Conservation (phyloP, 1,140 invertebrate species). For the Liolophura sinensis region DNA sequence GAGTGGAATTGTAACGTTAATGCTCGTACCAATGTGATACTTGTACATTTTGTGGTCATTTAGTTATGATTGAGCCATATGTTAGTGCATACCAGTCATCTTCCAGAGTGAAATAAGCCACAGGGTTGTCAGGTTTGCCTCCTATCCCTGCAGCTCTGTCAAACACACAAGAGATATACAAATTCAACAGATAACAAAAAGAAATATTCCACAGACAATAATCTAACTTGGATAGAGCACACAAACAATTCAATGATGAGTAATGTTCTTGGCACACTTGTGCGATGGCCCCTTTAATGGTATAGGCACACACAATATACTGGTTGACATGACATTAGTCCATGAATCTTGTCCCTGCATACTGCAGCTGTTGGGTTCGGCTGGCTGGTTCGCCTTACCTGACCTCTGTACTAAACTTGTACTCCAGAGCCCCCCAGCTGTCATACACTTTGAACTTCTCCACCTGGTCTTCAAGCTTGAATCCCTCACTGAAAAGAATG, state of each 20-base stretch:
- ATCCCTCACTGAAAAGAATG: conserved; percentile 34
- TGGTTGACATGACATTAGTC: too few species aligned
- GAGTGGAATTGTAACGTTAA: too few species aligned
- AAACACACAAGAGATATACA: conserved; percentile 4
- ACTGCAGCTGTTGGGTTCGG: too few species aligned
- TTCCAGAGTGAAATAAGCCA: conserved; percentile 50
- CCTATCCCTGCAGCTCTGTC: conserved; percentile 40
- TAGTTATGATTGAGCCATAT: not conserved
- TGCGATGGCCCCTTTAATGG: too few species aligned
- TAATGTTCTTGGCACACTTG: too few species aligned
- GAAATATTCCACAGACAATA: not conserved
- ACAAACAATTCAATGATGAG: too few species aligned
- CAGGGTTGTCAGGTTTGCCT: conserved; percentile 50
- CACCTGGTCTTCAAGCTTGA: conserved; percentile 33
- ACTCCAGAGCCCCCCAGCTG: conserved; percentile 39
- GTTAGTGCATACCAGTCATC: conserved; percentile 48
- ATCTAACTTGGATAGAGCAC: not conserved
- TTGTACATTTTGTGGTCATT: not conserved
- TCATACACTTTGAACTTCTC: conserved; percentile 44
- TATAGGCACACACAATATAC: too few species aligned
- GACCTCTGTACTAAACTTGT: conserved; percentile 42
- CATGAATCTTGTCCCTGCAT: too few species aligned
- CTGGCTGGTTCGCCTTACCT: conserved; percentile 23
- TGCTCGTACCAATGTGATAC: too few species aligned
- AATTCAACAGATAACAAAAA: too few species aligned